A percentile compares a stretch with the other conserved stretches of the same genome.
Evolutionary conservation across 2,113 vertebrate species (phyloP).

Genomic region (Zootoca vivipara): DNA sequence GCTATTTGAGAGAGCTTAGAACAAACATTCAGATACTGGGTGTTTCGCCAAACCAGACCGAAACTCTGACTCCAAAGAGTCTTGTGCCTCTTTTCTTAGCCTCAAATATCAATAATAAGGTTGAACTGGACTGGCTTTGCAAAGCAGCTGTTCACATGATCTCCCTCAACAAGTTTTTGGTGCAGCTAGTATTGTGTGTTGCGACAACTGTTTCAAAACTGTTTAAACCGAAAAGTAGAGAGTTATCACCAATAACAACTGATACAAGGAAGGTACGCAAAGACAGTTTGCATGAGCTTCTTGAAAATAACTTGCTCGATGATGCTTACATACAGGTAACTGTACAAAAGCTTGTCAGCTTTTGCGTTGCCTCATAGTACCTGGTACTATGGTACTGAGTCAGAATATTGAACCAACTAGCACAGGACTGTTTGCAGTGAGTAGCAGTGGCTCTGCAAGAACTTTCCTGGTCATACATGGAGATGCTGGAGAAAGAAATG

Average conservation of each 20-base stretch:
- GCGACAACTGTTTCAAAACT: background rate
- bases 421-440: background rate
- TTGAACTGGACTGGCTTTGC: slow-evolving; percentile 16
- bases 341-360: background rate
- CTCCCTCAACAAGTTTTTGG: background rate
- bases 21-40: slow-evolving; percentile 12
- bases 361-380: background rate
- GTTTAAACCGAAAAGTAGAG: background rate
- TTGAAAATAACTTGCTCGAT: background rate
- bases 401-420: background rate
- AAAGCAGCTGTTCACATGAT: background rate
- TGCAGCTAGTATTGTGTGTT: background rate
- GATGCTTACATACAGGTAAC: background rate
- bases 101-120: slow-evolving; percentile 9
- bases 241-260: background rate
- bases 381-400: background rate
- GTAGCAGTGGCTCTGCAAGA: too few species aligned
- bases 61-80: background rate
- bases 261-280: background rate
- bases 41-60: slow-evolving; percentile 46
- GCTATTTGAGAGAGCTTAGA: slow-evolving; percentile 39
- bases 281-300: background rate
- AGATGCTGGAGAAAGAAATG: background rate
- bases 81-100: slow-evolving; percentile 14
- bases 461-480: background rate